A percentile compares a stretch with the other conserved stretches of the same genome.
Evolutionary conservation across 37 sponge, comb jelly and placozoan genomes (phyloP).

Genomic region (Hexactinellida sp.): DNA sequence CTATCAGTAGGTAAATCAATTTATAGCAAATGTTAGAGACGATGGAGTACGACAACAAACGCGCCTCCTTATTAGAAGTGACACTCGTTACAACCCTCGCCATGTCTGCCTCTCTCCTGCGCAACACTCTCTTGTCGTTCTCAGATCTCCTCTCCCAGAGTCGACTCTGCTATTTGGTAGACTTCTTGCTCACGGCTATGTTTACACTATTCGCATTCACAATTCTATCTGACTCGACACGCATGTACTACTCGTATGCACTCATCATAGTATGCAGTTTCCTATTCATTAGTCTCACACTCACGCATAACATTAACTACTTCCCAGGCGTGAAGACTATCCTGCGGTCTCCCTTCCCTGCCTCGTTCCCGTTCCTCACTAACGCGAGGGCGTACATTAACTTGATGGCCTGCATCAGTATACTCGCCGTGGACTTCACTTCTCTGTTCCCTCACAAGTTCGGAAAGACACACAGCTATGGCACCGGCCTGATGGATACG

Average conservation of each 20-base stretch:
- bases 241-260: not conserved
- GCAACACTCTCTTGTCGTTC: not conserved
- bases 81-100: not conserved
- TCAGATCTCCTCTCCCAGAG: not conserved
- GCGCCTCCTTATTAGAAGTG: not conserved
- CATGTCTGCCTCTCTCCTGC: not conserved
- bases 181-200: not conserved
- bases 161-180: not conserved
- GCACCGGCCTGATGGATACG: constrained; percentile 83
- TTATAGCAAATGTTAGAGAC: too few species aligned
- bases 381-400: constrained; percentile 45
- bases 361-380: constrained; percentile 40
- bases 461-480: constrained; percentile 79
- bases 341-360: constrained; percentile 11
- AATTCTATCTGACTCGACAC: not conserved
- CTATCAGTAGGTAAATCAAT: too few species aligned
- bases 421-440: constrained; percentile 87
- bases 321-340: not conserved
- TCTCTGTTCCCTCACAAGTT: constrained; percentile 67
- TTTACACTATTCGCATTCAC: not conserved
- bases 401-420: constrained; percentile 68
- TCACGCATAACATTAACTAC: not conserved
- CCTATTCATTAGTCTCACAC: not conserved
- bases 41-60: not conserved
- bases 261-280: not conserved